Conservation (phyloP, 2,888 invertebrate species). For the Leptopterna dolabrata region DNA sequence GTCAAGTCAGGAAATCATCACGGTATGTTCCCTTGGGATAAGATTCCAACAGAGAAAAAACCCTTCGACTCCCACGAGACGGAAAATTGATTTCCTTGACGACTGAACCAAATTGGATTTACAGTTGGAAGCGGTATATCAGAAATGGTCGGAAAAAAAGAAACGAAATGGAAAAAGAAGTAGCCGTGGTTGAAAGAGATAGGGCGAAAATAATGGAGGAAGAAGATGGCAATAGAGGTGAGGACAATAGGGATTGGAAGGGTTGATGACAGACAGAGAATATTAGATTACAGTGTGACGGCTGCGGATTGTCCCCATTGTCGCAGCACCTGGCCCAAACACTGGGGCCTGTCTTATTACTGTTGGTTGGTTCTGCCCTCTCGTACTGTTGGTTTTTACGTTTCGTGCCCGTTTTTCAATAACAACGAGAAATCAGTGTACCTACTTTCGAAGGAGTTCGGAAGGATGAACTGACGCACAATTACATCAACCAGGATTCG, state of each 20-base stretch:
- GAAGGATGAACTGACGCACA: no score
- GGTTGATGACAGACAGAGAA: slow-evolving; percentile 39
- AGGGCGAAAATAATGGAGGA: slow-evolving; percentile 12
- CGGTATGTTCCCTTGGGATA: no score
- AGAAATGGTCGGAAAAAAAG: background rate
- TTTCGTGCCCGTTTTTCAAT: background rate
- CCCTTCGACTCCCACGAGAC: background rate
- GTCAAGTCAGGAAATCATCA: no score
- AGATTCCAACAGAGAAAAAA: background rate
- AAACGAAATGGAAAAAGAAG: slow-evolving; percentile 14
- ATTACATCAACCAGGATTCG: no score
- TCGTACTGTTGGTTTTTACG: background rate
- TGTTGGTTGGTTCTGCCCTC: background rate
- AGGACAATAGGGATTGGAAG: slow-evolving; percentile 35
- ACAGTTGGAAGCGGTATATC: slow-evolving; percentile 27
- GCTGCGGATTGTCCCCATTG: slow-evolving; percentile 45
- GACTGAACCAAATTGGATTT: slow-evolving; percentile 39
- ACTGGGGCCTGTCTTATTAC: background rate
- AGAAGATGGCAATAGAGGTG: background rate
- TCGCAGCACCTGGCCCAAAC: slow-evolving; percentile 43
- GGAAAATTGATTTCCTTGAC: slow-evolving; percentile 27
- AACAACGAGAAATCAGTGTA: background rate
- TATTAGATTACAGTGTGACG: slow-evolving; percentile 52
- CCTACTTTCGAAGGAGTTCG: background rate
- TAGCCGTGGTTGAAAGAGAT: background rate